Evolutionary conservation across 2,797 vertebrate species (phyloP).

Genomic region (Sebastes minor): DNA sequence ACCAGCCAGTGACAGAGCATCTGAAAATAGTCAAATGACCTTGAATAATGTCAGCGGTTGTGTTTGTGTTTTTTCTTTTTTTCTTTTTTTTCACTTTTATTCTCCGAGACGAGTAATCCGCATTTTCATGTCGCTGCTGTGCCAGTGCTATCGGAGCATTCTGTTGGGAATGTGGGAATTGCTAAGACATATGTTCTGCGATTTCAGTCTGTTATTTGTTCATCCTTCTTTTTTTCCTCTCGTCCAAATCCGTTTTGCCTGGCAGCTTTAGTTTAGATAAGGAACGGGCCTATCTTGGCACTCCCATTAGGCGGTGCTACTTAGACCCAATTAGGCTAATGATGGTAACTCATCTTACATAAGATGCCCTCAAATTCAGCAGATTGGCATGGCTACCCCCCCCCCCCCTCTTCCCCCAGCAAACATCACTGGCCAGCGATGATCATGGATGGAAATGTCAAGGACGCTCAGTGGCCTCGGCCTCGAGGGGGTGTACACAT

Average conservation of each 20-base stretch:
- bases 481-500: constrained; percentile 48
- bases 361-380: constrained; percentile 57
- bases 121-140: constrained; percentile 45
- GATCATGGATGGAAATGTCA: constrained; percentile 71
- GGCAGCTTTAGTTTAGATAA: constrained; percentile 69
- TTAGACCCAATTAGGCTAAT: constrained; percentile 73
- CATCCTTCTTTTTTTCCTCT: constrained; percentile 42
- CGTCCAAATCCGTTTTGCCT: constrained; percentile 65
- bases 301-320: constrained; percentile 60
- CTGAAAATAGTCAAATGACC: constrained; percentile 69
- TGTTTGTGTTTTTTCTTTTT: constrained; percentile 3
- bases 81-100: constrained; percentile 24
- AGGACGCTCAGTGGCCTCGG: constrained; percentile 51
- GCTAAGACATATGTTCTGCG: constrained; percentile 65
- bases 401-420: not conserved
- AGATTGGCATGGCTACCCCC: constrained; percentile 36
- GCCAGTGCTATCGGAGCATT: constrained; percentile 50
- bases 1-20: constrained; percentile 55
- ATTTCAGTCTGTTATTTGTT: constrained; percentile 71
- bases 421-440: constrained; percentile 49
- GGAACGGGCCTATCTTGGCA: constrained; percentile 51
- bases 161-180: constrained; percentile 61
- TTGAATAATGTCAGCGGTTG: constrained; percentile 61
- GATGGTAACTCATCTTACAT: constrained; percentile 65
- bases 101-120: constrained; percentile 55